Percentiles rank a stretch among this genome's conserved stretches.
phyloP scores from a whole-genome alignment of 1,140 invertebrate species.

The Drosophila aff. region DNA sequence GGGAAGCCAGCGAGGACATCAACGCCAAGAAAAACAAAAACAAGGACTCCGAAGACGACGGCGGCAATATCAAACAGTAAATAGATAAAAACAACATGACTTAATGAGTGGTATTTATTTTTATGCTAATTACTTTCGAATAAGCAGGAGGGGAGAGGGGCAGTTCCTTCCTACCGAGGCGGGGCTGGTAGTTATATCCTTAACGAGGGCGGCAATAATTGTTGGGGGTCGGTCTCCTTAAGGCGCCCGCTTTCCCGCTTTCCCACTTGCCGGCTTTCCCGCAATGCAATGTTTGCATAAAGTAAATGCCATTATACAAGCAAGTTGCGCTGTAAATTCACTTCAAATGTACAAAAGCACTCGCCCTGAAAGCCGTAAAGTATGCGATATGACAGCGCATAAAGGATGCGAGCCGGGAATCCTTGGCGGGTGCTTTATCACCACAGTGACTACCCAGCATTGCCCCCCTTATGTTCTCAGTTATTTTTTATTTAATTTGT shows the following conservation, averaged over 20 bases:
- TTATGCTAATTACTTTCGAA: slow-evolving; percentile 83
- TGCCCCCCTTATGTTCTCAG: no score
- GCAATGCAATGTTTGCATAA: slow-evolving; percentile 58
- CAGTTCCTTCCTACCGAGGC: not conserved
- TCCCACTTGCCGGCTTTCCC: no score
- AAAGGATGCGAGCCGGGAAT: slow-evolving; percentile 51
- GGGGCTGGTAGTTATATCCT: slow-evolving; percentile 2
- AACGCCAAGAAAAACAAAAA: slow-evolving; percentile 24
- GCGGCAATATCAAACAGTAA: slow-evolving; percentile 70
- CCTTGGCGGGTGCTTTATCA: slow-evolving; percentile 16
- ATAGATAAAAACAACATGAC: slow-evolving; percentile 83
- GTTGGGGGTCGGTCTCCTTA: slow-evolving; percentile 33
- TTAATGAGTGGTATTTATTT: slow-evolving; percentile 83
- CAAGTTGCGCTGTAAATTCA: slow-evolving; percentile 76
- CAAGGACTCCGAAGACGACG: slow-evolving; percentile 22
- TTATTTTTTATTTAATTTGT: slow-evolving; percentile 4
- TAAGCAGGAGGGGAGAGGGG: slow-evolving; percentile 40
- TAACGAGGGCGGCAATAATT: slow-evolving; percentile 73
- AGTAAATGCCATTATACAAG: slow-evolving; percentile 78
- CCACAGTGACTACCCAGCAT: no score
- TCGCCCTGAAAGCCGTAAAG: slow-evolving; percentile 79
- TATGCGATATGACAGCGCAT: slow-evolving; percentile 77
- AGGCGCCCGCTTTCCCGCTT: slow-evolving; percentile 6
- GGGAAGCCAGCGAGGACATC: slow-evolving; percentile 9
- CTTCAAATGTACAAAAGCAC: slow-evolving; percentile 79